Conservation (phyloP, 2,888 invertebrate species). For the Drosophila nr. perissopoda region DNA sequence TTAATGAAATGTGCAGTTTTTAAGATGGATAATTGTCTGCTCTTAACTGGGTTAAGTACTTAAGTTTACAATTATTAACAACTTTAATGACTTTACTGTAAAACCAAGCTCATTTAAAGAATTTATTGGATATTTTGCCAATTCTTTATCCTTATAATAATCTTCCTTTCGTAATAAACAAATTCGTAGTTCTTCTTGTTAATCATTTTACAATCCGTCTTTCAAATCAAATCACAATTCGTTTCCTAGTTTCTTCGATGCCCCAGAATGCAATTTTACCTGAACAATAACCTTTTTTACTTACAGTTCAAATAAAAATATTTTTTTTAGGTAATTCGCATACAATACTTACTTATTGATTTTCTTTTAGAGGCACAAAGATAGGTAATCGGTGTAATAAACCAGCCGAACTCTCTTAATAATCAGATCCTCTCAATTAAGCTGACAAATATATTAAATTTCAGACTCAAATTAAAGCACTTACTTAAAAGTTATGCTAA, state of each 20-base stretch:
- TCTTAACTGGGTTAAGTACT: neutral
- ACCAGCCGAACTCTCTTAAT: neutral
- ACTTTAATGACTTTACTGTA: neutral
- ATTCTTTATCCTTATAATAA: too few relatives aligned
- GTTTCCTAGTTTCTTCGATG: neutral
- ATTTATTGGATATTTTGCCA: too few relatives aligned
- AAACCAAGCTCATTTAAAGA: neutral
- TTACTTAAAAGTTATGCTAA: neutral
- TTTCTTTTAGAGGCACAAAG: too few relatives aligned
- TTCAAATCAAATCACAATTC: neutral
- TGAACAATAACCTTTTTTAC: neutral
- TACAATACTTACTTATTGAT: too few relatives aligned
- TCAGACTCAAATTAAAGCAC: neutral
- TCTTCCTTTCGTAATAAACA: neutral
- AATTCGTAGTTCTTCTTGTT: neutral
- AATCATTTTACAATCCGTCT: neutral
- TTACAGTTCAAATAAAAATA: too few relatives aligned
- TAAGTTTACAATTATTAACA: neutral
- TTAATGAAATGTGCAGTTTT: conserved; percentile 3
- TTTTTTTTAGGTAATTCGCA: too few relatives aligned
- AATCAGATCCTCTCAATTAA: neutral
- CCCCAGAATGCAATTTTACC: neutral
- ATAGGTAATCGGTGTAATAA: too few relatives aligned
- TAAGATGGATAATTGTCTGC: neutral
- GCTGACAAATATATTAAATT: neutral